Evolutionary conservation across 2,797 vertebrate species (phyloP), one percentile per base, ranked within the genome.

Genomic region (Heliangelus exortis): DNA sequence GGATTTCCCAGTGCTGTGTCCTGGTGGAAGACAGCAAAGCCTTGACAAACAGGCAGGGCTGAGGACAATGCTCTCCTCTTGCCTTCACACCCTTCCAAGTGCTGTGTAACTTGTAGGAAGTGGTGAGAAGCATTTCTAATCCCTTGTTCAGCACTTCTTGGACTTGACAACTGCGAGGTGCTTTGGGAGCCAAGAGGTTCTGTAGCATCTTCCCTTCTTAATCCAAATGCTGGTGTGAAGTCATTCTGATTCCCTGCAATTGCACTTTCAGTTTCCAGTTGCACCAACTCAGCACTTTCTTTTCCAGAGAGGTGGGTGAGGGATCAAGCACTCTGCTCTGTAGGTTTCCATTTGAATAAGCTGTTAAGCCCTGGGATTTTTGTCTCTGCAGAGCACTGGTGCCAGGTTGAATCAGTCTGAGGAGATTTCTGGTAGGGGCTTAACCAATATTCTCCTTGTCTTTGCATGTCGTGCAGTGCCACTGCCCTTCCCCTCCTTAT

Each of bases 331-430:
- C 81, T 80, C 80, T 68, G 73, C 69, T 67, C 74, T 25, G 29
- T 29, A 45, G 58, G 53, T 59, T 90, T 69, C 78, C 36, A 47
- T 59, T 45, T 67, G 76, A 65, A 74, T 51, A 51, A 93, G 67
- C 62, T 2, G 1, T 51, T 51, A 29, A 87, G 29, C 55, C 14
- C 75, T n/a, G 71, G 67, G 58, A 43, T 84, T 85, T 85, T 54
- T 72, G 75, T 20, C 54, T 54, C 71, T 51, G 82, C 66, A 55
- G 71, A 67, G 88, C 36, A 4, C 2, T 47, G 53, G n/a, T 5
- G 12, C 31, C 71, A 9, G 1, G 0, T 5, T 34, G 34, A 80
- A 75, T 91, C 50, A n/a, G 34, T 25, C 29, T 23, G 71, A 71
- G 57, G 78, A 12, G 13, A 61, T 77, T 82, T 84, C 57, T 84